A percentile compares a stretch with the other conserved stretches of the same genome.
Conservation (phyloP, 2,113 vertebrate species). For the Aramus guarauna region DNA sequence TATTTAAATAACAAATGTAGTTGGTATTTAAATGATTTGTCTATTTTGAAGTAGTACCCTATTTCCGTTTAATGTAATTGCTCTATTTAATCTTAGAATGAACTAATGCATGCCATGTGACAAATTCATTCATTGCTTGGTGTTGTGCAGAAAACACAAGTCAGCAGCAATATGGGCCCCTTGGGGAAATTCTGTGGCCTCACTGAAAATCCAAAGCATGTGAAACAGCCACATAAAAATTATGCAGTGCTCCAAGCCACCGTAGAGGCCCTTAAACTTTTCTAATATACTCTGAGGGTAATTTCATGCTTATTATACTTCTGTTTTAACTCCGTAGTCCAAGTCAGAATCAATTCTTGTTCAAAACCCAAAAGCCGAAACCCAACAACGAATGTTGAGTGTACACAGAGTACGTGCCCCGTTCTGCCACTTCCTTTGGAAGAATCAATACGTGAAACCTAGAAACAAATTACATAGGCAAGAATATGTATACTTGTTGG, state of each 20-base stretch:
- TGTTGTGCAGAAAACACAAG: background rate
- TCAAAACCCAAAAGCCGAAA: background rate
- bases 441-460: background rate
- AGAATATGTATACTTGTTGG: background rate
- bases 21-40: background rate
- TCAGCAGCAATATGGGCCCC: background rate
- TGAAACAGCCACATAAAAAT: background rate
- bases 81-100: background rate
- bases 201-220: background rate
- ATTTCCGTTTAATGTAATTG: background rate
- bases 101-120: background rate
- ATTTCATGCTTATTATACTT: fast-evolving
- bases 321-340: background rate
- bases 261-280: background rate
- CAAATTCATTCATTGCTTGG: background rate
- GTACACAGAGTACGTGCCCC: background rate
- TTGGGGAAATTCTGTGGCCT: background rate
- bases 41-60: background rate
- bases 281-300: background rate
- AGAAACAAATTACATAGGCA: background rate
- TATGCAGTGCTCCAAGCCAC: background rate
- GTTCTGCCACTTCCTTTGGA: background rate
- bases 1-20: background rate
- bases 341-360: background rate
- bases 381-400: fast-evolving